Evolutionary conservation across 2,113 vertebrate genomes (phyloP), one percentile per base, ranked within the genome.

Genomic region (Aramus guarauna): DNA sequence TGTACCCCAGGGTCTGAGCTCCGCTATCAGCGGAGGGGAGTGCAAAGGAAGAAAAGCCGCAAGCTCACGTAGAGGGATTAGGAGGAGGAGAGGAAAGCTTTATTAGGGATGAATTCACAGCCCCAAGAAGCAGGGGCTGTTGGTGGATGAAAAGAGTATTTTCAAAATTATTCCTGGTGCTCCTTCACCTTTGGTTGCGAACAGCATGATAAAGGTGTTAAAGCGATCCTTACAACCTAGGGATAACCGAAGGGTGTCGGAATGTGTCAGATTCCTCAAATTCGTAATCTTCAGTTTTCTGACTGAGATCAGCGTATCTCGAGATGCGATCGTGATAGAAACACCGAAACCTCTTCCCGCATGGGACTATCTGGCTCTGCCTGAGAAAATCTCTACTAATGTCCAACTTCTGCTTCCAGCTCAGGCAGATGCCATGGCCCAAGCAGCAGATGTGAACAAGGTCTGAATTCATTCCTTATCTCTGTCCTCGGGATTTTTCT

Each of bases 401-500:
- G 1, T 17, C n/a, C 83, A 4, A 23, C 62, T 50, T n/a, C 56
- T 55, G 48, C 67, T 29, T 30, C 34, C 30, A 21, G 32, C 77
- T 47, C 32, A 5, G 36, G 37, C 36, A 8, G 18, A 14, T 12
- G 26, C 34, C 6, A 9, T 14, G 47, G 53, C 62, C 64, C 3
- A 0, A 5, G 85, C 2, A 0, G 19, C 30, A 30, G 21, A 30
- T 10, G 8, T 0, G 1, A 17, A 48, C 9, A 2, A 30, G 14
- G 29, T 18, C 50, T 58, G 67, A 30, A 12, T 59, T 53, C 12
- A 0, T 34, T 66, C 50, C 66, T 50, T 3, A 9, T 18, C 59
- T 37, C 52, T 8, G 6, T 29, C 21, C 56, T 47, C 3, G 0
- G 83, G 11, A 21, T 13, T 34, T 15, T 11, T 3, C 1, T 34